Percentiles rank a stretch among this genome's conserved stretches.
These are phyloP conservation scores for Tenebrosternarchus preto DNA, from an alignment of 2,113 vertebrate genomes.

Conservation along the genomic window DNA sequence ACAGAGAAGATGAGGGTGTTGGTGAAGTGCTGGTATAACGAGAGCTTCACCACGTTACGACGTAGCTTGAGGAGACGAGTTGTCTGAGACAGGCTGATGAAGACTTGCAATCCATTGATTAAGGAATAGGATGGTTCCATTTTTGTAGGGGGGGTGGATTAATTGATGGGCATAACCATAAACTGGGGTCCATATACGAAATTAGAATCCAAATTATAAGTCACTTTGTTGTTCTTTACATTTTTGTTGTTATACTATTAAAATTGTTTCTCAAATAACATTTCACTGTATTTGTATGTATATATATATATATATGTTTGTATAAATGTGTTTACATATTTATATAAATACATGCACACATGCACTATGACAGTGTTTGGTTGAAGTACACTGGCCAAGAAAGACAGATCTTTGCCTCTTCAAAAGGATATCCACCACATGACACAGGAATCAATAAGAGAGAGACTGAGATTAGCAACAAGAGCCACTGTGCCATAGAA, in stretches of 20 bases:
- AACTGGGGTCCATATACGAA: background rate
- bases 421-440: slow-evolving; percentile 79
- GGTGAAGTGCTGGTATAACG: slow-evolving; percentile 87
- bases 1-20: slow-evolving; percentile 87
- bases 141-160: slow-evolving; percentile 29
- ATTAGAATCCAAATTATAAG: background rate
- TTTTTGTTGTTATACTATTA: too few species aligned
- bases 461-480: slow-evolving; percentile 86
- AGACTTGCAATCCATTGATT: slow-evolving; percentile 75
- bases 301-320: too few species aligned
- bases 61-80: slow-evolving; percentile 85
- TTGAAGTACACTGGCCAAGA: background rate
- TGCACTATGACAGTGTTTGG: background rate
- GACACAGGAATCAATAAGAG: slow-evolving; percentile 81
- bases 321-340: background rate
- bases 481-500: slow-evolving; percentile 85
- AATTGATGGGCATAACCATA: background rate
- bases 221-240: background rate
- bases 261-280: too few species aligned
- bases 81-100: slow-evolving; percentile 87
- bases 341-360: background rate
- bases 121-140: slow-evolving; percentile 60
- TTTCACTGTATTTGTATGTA: background rate
- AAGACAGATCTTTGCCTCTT: background rate
- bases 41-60: slow-evolving; percentile 85